Percentiles rank a stretch among this genome's conserved stretches.
phyloP scores from a whole-genome alignment of 2,888 invertebrate species.

The Patella pellucida region DNA sequence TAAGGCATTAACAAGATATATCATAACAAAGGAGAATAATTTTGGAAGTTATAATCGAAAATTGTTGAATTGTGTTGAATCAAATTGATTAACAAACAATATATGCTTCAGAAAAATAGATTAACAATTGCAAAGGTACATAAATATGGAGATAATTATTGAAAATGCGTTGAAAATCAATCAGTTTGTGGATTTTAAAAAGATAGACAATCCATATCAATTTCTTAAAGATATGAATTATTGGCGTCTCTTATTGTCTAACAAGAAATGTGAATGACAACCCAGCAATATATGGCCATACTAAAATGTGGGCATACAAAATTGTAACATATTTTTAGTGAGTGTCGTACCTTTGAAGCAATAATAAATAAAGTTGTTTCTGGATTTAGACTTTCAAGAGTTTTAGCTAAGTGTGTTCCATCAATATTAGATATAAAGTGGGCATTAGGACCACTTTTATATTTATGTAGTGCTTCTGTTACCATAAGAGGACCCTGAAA shows the following conservation, averaged over 20 bases:
- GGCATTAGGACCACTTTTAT: constrained; percentile 83
- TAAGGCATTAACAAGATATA: no score
- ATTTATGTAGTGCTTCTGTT: constrained; percentile 93
- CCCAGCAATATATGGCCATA: neutral
- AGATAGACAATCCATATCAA: no score
- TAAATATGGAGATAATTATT: no score
- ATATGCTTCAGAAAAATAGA: no score
- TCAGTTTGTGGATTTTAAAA: no score
- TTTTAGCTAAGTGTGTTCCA: constrained; percentile 97
- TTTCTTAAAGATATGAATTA: no score
- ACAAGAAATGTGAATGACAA: neutral
- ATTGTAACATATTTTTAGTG: constrained; percentile 6
- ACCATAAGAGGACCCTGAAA: constrained; percentile 95
- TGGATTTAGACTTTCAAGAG: constrained; percentile 88
- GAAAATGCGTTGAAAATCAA: no score
- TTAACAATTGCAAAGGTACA: no score
- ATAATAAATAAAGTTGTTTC: constrained; percentile 98
- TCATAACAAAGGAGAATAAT: no score
- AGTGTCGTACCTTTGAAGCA: constrained; percentile 83
- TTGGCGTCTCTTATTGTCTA: neutral
- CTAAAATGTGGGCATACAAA: neutral
- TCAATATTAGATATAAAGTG: constrained; percentile 99
- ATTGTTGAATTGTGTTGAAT: no score
- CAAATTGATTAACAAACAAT: no score
- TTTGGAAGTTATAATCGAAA: no score